Percentiles rank a stretch among this genome's conserved stretches.
Conservation (phyloP, 2,888 invertebrate species). For the Lasioglossum vierecki region DNA sequence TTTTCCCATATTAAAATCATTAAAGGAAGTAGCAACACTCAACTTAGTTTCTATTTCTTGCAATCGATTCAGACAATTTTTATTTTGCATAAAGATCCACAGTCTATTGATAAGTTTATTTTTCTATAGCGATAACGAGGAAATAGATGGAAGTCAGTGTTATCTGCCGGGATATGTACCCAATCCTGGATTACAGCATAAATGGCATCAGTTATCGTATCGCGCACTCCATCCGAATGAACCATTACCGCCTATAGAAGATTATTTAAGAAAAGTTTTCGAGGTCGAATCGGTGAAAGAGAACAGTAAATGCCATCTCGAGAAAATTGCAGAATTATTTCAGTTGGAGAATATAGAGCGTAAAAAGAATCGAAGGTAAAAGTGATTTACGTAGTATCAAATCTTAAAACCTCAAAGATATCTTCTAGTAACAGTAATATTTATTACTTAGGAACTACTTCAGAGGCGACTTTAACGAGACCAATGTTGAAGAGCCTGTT, state of each 20-base stretch:
- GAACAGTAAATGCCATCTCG: slow-evolving; percentile 44
- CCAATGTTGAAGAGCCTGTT: background rate
- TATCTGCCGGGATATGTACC: slow-evolving; percentile 69
- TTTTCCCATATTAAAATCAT: no score
- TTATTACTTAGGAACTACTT: slow-evolving; percentile 4
- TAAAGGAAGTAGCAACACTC: no score
- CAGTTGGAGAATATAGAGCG: slow-evolving; percentile 35
- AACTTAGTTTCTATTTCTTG: no score
- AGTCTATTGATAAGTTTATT: background rate
- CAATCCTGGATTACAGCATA: slow-evolving; percentile 70
- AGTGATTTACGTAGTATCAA: background rate
- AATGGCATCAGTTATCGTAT: slow-evolving; percentile 71
- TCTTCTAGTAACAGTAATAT: background rate
- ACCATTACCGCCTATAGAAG: slow-evolving; percentile 68
- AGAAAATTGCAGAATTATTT: slow-evolving; percentile 66
- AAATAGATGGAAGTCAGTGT: slow-evolving; percentile 31
- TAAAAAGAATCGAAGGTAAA: slow-evolving; percentile 21
- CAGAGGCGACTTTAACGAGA: background rate
- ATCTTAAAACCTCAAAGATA: background rate
- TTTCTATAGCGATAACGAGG: slow-evolving; percentile 29
- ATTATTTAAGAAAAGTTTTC: slow-evolving; percentile 66
- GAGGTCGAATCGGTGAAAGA: slow-evolving; percentile 56
- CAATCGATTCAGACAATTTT: no score
- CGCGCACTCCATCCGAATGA: slow-evolving; percentile 74
- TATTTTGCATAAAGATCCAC: no score